phyloP scores from a whole-genome alignment of 2,113 vertebrate species.

The Erythrocercus mccallii region DNA sequence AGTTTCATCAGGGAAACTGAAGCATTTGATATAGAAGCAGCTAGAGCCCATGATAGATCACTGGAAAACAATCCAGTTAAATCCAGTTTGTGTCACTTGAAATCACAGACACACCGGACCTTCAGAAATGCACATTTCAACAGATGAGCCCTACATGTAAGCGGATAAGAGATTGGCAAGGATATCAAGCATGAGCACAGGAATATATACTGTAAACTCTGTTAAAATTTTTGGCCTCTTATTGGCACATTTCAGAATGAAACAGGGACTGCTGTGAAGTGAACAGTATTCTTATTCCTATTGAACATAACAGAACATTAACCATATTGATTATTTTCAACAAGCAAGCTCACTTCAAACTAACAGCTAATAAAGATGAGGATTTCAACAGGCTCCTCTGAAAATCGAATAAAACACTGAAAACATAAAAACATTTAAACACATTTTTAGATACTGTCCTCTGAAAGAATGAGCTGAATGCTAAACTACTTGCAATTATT shows the following conservation, averaged over 20 bases:
- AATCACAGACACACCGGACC: background rate
- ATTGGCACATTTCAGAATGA: conserved; percentile 9
- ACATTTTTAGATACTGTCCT: background rate
- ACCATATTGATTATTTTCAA: conserved; percentile 5
- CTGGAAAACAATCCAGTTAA: background rate
- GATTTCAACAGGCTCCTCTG: background rate
- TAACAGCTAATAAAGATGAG: conserved; percentile 41
- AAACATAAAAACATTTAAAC: background rate
- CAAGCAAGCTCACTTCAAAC: conserved; percentile 16
- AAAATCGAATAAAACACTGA: conserved; percentile 13
- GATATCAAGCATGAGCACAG: background rate
- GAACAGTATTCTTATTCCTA: conserved; percentile 40
- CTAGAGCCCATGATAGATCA: background rate
- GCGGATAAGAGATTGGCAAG: background rate
- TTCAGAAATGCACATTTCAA: background rate
- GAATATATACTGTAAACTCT: background rate
- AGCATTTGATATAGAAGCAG: background rate
- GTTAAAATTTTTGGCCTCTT: background rate
- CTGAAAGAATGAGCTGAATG: background rate
- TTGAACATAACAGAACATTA: conserved; percentile 35
- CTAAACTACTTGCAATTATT: background rate
- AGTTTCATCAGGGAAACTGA: background rate
- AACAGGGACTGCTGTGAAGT: background rate
- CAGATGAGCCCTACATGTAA: background rate
- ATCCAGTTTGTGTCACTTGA: background rate